Evolutionary conservation across 2,113 vertebrate genomes (phyloP), one percentile per base, ranked within the genome.

Genomic region (Calyptomena viridis): DNA sequence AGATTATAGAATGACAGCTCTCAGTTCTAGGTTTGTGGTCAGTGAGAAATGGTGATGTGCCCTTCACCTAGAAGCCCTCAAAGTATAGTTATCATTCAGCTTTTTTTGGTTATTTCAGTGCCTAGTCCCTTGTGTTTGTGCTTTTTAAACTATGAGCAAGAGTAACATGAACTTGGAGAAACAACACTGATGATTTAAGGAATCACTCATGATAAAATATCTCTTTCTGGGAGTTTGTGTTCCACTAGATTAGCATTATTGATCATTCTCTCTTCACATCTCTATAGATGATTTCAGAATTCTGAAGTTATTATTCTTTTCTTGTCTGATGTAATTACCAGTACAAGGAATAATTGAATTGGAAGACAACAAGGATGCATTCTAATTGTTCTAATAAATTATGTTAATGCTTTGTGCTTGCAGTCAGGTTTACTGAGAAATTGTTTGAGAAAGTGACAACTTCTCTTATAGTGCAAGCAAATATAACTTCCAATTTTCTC

Each of bases 381-480:
- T 96, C 83, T 97, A 97, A 98, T 97, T 95, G 82, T 96, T 96
- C 86, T 96, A 96, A 98, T 98, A 97, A 97, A 94, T 97, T 97
- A 95, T 88, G 89, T 89, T 96, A 96, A 96, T 95, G 85, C 33
- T 78, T 94, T 95, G 82, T 92, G 60, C 79, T 67, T 94, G 67
- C 44, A 91, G 71, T 97, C 91, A 77, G 68, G 47, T 94, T 95
- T 96, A 93, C 52, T 73, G 94, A 95, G 86, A 94, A 97, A 96
- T 95, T 84, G 83, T 93, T 94, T 89, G 90, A 90, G 49, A 77
- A 77, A 94, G 75, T 96, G 94, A 93, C 93, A 95, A 78, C 66
- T 95, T 94, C 62, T 97, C 87, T 81, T 93, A 81, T 21, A 56
- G 19, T 87, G 63, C 58, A 49, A 90, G 39, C 53, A 63, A 74